phyloP scores from a whole-genome alignment of 2,113 vertebrate genomes.

The Sclerurus mexicanus region DNA sequence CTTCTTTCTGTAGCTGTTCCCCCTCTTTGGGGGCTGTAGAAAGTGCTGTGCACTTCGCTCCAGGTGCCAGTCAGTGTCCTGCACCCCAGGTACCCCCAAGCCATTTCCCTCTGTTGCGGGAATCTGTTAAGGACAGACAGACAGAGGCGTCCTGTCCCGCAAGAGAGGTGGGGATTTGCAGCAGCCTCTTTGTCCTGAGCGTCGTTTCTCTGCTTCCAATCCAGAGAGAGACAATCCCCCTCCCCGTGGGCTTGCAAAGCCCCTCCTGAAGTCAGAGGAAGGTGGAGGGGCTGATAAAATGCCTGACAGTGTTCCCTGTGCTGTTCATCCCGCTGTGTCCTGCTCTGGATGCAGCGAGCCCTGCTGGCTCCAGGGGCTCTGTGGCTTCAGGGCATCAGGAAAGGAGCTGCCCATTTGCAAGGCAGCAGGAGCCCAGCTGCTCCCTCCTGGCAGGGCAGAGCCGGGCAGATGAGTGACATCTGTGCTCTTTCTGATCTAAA shows the following conservation, averaged over 20 bases:
- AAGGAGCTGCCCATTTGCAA: not conserved
- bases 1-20: not conserved
- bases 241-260: not conserved
- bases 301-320: not conserved
- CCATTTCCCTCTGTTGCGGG: not conserved
- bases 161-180: not conserved
- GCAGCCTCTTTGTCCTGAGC: not conserved
- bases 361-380: not conserved
- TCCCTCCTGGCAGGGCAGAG: not conserved
- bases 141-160: not conserved
- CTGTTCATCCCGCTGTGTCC: not conserved
- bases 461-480: not conserved
- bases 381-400: not conserved
- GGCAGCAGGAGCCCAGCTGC: not conserved
- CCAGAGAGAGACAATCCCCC: not conserved
- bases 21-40: not conserved
- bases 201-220: not conserved
- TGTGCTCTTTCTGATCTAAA: conserved; percentile 33
- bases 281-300: not conserved
- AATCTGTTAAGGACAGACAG: not conserved
- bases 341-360: not conserved
- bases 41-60: not conserved
- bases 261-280: not conserved
- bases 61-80: not conserved
- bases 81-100: not conserved